These are phyloP conservation scores for Miltochrista miniata DNA, from an alignment of 2,888 invertebrate species.

Conservation along the genomic window DNA sequence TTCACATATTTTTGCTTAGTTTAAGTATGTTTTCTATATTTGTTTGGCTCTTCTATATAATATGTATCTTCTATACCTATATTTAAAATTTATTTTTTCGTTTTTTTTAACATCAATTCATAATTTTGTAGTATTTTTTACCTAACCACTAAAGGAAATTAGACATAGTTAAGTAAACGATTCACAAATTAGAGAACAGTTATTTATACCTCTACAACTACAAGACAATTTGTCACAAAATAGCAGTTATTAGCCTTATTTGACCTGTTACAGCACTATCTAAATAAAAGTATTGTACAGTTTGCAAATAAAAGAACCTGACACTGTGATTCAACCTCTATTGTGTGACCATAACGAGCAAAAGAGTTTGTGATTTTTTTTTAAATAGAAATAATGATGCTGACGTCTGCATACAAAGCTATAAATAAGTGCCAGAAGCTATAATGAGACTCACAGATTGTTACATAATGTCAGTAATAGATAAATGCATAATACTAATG, in stretches of 20 bases:
- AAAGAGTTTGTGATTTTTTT: constrained; percentile 18
- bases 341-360: constrained; percentile 16
- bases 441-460: constrained; percentile 60
- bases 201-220: constrained; percentile 26
- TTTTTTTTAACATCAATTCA: too few species aligned
- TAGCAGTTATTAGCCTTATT: constrained; percentile 23
- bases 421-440: constrained; percentile 62
- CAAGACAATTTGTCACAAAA: constrained; percentile 21
- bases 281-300: constrained; percentile 14
- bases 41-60: too few species aligned
- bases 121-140: too few species aligned
- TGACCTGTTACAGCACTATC: constrained; percentile 27
- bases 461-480: constrained; percentile 73
- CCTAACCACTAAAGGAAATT: too few species aligned
- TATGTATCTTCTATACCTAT: too few species aligned
- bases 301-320: not conserved
- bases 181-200: constrained; percentile 22
- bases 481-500: constrained; percentile 78
- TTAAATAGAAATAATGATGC: constrained; percentile 21
- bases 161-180: constrained; percentile 6
- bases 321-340: constrained; percentile 12
- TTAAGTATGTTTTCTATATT: too few species aligned
- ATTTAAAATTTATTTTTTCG: too few species aligned
- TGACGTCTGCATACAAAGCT: constrained; percentile 36
- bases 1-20: too few species aligned